Percentiles rank a stretch among this genome's conserved stretches.
phyloP scores from a whole-genome alignment of 2,113 vertebrate genomes.

The Bubo blakistoni region DNA sequence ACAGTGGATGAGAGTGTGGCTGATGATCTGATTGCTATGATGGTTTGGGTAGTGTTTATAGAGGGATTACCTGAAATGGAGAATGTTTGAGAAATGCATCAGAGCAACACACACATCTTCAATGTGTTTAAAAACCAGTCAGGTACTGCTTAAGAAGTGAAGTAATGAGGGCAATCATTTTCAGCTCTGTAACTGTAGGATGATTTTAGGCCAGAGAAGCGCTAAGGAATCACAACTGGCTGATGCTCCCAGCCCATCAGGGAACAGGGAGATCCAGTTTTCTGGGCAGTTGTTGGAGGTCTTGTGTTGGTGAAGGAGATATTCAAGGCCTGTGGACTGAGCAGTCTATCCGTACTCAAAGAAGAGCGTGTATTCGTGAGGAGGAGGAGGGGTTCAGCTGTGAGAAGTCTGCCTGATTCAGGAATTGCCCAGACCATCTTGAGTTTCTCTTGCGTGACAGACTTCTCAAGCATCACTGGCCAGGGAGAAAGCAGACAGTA shows the following conservation, averaged over 20 bases:
- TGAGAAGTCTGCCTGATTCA: conserved; percentile 9
- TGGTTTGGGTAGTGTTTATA: not conserved
- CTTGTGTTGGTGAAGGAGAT: not conserved
- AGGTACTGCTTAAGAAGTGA: not conserved
- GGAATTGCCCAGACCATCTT: conserved; percentile 36
- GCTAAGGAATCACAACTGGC: not conserved
- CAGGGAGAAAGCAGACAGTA: conserved; percentile 41
- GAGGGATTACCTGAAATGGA: not conserved
- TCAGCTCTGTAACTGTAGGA: not conserved
- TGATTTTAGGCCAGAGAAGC: not conserved
- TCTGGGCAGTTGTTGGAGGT: not conserved
- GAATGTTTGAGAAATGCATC: not conserved
- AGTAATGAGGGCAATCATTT: not conserved
- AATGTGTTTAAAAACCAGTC: not conserved
- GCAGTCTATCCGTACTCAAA: not conserved
- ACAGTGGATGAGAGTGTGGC: not conserved
- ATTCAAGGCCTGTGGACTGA: not conserved
- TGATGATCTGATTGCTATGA: not conserved
- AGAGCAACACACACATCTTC: not conserved
- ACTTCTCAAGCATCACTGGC: conserved; percentile 50
- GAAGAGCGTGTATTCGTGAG: not conserved
- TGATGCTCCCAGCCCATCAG: not conserved
- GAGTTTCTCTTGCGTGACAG: conserved; percentile 40
- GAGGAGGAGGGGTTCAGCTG: not conserved
- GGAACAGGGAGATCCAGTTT: conserved; percentile 1